Base-by-base conservation (phyloP, 2,888 invertebrate genomes). In the Gastrophysa polygoni region DNA sequence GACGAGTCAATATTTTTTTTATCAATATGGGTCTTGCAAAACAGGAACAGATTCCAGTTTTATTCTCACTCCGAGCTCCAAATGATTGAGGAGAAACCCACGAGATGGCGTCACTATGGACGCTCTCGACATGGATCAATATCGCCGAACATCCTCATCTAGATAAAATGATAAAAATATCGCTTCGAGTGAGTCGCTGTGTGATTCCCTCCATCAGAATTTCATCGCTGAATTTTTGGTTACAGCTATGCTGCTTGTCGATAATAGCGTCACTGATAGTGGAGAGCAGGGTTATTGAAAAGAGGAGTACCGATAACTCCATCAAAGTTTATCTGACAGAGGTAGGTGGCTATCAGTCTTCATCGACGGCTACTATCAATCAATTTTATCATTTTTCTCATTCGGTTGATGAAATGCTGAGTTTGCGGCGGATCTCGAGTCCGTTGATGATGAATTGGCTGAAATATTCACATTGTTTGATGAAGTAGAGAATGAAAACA, bases 251-350 rank as follows among this genome's bases (percentile, higher is more conserved):
- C 57, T 29, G 59, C 16, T 38, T 60, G 43, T 49, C 58, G 44
- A 29, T 64, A 17, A 34, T 50, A 50, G 28, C 57, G 2, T 44
- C 52, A 14, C 46, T 47, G n/a, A 20, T 60, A 8, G 61, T 56
- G 29, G 59, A 64, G 11, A 66, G 52, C 54, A 68, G 66, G 49
- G 59, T 71, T 21, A 57, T 68, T 32, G 68, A 66, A 78, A 84
- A 91, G 73, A 90, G 91, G 78, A 89, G 90, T 80, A 91, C 91
- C 48, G 93, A 94, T 80, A 89, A 90, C 77, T 91, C 92, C 64
- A 88, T 94, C 50, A 87, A 87, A 75, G 92, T 89, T 79, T 94
- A 93, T 79, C 84, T 93, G 74, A 91, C 93, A 11, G 93, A 93
- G 89, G 93, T 93, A 54, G 24, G 38, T 17, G 64, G 46, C 20